Conservation (phyloP, 2,888 invertebrate species). For the Drosophila paranaensis region DNA sequence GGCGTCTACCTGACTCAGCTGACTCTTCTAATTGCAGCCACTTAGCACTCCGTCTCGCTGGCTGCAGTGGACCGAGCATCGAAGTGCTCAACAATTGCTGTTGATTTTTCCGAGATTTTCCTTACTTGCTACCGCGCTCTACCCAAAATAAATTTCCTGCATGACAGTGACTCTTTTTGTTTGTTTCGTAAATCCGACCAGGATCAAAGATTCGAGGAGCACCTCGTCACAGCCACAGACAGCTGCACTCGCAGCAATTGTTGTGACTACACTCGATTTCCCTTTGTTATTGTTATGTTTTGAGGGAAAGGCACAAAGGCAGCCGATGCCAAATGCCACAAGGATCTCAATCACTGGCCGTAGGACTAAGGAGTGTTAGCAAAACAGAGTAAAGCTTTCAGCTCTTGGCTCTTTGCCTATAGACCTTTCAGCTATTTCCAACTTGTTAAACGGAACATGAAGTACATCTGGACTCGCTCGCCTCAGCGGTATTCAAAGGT, state of each 20-base stretch:
- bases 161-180: slow-evolving; percentile 60
- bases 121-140: slow-evolving; percentile 22
- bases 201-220: slow-evolving; percentile 22
- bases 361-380: neutral
- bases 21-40: slow-evolving; percentile 74
- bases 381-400: neutral
- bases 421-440: neutral
- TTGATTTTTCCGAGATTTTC: slow-evolving; percentile 58
- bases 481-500: neutral
- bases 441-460: slow-evolving; percentile 4
- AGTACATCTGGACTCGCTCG: neutral
- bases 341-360: slow-evolving; percentile 4
- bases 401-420: neutral
- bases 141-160: slow-evolving; percentile 68
- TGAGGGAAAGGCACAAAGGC: slow-evolving; percentile 20
- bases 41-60: slow-evolving; percentile 66
- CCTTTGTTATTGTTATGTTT: slow-evolving; percentile 45
- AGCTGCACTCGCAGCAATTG: slow-evolving; percentile 39
- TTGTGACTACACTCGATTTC: slow-evolving; percentile 42
- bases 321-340: neutral
- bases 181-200: slow-evolving; percentile 6
- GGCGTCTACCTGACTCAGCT: slow-evolving; percentile 49
- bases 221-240: slow-evolving; percentile 8
- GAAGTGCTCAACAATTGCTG: slow-evolving; percentile 64
- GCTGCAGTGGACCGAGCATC: slow-evolving; percentile 22